Percentiles rank a stretch among this genome's conserved stretches.
phyloP scores from a whole-genome alignment of 2,888 invertebrate genomes.

The Thera obeliscata region DNA sequence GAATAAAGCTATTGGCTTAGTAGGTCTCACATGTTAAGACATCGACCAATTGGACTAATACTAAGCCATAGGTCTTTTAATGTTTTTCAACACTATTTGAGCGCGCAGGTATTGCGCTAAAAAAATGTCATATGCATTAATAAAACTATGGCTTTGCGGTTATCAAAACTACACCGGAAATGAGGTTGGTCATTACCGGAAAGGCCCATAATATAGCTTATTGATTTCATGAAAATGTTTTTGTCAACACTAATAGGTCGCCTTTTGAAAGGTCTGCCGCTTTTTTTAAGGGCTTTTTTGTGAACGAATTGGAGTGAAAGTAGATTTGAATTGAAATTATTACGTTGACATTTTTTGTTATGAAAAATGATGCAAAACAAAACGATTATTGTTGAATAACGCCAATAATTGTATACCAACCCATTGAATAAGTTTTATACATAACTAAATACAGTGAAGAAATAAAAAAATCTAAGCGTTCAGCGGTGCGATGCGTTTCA shows the following conservation, averaged over 20 bases:
- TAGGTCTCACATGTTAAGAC: not conserved
- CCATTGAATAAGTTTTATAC: no score
- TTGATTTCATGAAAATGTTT: constrained; percentile 53
- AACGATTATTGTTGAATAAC: no score
- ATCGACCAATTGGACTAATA: not conserved
- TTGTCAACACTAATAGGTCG: constrained; percentile 19
- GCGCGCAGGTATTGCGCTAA: constrained; percentile 8
- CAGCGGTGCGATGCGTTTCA: no score
- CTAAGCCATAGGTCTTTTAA: not conserved
- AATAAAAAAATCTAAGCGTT: no score
- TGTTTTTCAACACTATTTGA: not conserved
- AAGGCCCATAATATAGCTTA: constrained; percentile 52
- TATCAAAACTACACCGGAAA: constrained; percentile 50
- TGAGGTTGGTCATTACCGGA: constrained; percentile 50
- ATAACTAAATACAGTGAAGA: no score
- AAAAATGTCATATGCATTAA: constrained; percentile 39
- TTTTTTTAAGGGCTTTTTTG: constrained; percentile 8
- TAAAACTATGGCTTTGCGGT: constrained; percentile 48
- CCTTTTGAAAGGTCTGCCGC: constrained; percentile 3
- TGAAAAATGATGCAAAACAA: no score
- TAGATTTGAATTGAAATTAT: not conserved
- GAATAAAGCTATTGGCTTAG: no score
- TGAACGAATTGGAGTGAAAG: not conserved
- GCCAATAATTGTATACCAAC: no score
- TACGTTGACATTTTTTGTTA: not conserved